Base-by-base conservation (phyloP, 2,113 vertebrate species). In the Cranoglanis bouderius region DNA sequence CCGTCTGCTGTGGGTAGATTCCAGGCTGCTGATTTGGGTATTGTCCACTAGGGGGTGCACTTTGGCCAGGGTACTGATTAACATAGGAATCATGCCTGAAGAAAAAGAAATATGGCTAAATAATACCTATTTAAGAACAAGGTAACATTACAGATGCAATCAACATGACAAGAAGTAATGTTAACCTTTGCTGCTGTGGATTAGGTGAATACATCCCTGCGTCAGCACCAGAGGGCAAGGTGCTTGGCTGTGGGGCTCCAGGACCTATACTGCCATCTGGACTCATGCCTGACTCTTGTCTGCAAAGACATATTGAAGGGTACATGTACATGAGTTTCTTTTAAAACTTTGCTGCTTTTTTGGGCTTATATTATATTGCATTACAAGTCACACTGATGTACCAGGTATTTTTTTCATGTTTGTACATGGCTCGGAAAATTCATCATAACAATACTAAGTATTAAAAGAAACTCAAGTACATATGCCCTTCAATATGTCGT, bases 151-250 rank as follows among this genome's bases (percentile, higher is more conserved):
- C 46, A 26, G 35, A 7, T 38, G 7, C 19, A 89, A 29, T 61
- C 40, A 21, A 77, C 26, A 65, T 55, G 29, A 13, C 32, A 16
- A 51, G 12, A 63, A 59, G 57, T 19, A 67, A 82, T 92, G 94
- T 94, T 94, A 83, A 97, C 95, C 96, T 94, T 90, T 97, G 96
- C 93, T 97, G 98, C 92, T 98, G 97, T 3, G 97, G 97, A 0
- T 97, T 98, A 14, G 98, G 98, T 24, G 98, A 99, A 92, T 99
- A 99, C 97, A 99, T 98, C 95, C 97, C 98, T n/a, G 97, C 93
- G 85, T 99, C 98, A 1, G 97, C 95, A 92, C 96, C 96, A 93
- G 98, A 97, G 94, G 98, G 97, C 96, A 98, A 96, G 95, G 99
- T 96, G 96, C 96, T 99, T 67, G 97, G 94, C 93, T 99, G 98